Conservation (phyloP, 1,140 invertebrate species). For the Bombyx mandarina region DNA sequence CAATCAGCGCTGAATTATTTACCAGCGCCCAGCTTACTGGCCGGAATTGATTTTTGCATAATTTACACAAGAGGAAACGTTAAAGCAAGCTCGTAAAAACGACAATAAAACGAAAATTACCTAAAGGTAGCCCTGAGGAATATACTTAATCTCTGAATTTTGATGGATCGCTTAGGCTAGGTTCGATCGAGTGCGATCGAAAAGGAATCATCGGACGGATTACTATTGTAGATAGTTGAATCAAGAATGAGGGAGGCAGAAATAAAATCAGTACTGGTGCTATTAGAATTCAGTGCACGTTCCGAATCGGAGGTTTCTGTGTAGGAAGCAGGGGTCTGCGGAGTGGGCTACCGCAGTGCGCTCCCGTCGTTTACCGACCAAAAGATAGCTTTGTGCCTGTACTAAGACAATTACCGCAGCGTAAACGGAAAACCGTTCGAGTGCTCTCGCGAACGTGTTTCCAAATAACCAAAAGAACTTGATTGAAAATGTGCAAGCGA, state of each 20-base stretch:
- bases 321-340: slow-evolving; percentile 32
- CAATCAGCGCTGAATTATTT: slow-evolving; percentile 56
- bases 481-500: slow-evolving; percentile 13
- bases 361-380: slow-evolving; percentile 24
- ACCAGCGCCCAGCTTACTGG: slow-evolving; percentile 38
- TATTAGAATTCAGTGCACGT: slow-evolving; percentile 63
- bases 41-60: slow-evolving; percentile 54
- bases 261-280: slow-evolving; percentile 63
- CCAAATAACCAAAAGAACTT: slow-evolving; percentile 41
- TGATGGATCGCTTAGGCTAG: neutral
- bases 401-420: slow-evolving; percentile 63
- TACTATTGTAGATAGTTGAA: slow-evolving; percentile 54
- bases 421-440: slow-evolving; percentile 62
- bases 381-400: slow-evolving; percentile 42
- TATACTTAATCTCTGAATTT: slow-evolving; percentile 1
- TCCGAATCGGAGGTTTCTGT: slow-evolving; percentile 47
- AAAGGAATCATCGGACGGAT: slow-evolving; percentile 17
- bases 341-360: slow-evolving; percentile 51
- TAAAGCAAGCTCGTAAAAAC: slow-evolving; percentile 26
- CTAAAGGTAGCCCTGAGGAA: neutral
- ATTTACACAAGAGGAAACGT: slow-evolving; percentile 41
- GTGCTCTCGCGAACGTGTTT: slow-evolving; percentile 55
- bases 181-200: neutral
- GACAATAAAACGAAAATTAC: slow-evolving; percentile 17
- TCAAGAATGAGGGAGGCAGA: slow-evolving; percentile 55